Base-by-base conservation (phyloP, 1,140 invertebrate genomes). In the Hylaeus volcanicus region DNA sequence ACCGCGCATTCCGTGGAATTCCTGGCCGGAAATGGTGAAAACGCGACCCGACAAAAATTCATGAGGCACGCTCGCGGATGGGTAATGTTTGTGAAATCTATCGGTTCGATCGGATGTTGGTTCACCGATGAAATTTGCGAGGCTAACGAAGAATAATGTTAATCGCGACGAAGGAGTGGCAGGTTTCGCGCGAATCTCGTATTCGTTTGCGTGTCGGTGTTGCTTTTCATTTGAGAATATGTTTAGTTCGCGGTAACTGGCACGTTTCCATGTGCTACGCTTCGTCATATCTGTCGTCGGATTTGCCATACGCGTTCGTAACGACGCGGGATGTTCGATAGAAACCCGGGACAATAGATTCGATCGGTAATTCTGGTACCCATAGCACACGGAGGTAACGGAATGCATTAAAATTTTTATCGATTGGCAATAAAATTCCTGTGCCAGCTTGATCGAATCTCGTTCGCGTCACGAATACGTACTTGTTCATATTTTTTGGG, bases 41-140 rank as follows among this genome's bases (percentile, higher is more conserved):
- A 70, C 61, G 43, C 9, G 14, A 65, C n/a, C 53, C 12, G 41
- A 51, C 64, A 76, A 76, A 76, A 76, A 76, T 76, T 76, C 74
- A 69, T 48, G 74, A 45, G 14, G 26, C 41, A 48, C 39, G 51
- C 5, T n/a, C 14, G 51, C 8, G 41, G 37, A 69, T n/a, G 26
- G 45, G 14, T 77, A 64, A 75, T 61, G 61, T 66, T 75, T 66
- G 65, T 11, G 45, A 26, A 77, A 60, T 58, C 68, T n/a, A 12
- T 39, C n/a, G 11, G 6, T 26, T 26, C 14, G 43, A 48, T 41
- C 14, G 43, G 37, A 48, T 70, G 51, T 77, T 70, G 74, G 39
- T 51, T 61, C 51, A 26, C n/a, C 8, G 5, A 4, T 2, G 11
- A 37, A 51, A 60, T 70, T 58, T 61, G 8, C 11, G 26, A 3